Evolutionary conservation across 30 jellyfish, hydroid and myxozoan species (phyloP), one percentile per base, ranked within the genome.

Genomic region (Turritopsis rubra): DNA sequence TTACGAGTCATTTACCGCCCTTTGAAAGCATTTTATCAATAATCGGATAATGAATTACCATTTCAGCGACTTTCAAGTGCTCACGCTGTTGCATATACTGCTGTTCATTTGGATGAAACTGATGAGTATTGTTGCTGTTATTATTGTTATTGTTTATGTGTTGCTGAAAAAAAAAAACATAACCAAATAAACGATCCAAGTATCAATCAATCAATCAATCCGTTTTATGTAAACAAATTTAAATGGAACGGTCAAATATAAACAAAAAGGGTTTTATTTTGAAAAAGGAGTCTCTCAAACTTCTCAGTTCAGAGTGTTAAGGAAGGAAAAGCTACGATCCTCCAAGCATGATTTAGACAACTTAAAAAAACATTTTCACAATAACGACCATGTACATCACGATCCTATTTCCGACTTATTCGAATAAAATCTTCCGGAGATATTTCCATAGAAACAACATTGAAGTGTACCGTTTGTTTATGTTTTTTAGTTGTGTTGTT

Each of bases 11-110:
- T 13, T 41, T 41, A 3, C 13, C 60, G 60, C 5, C 60, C 5
- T 41, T 41, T 41, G 60, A 41, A 41, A 41, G 13, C 60, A 41
- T 41, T 41, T 41, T 41, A 41, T 41, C 60, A 41, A 41, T 13
- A 13, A 41, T 41, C 5, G 13, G 60, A n/a, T 68, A 68, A 68
- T n/a, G 18, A 78, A 78, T 25, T 82, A 82, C 88, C 75, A 41
- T 60, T 71, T 82, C 88, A 28, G 29, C 53, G 52, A 28, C 65
- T 71, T 82, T 82, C 23, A 60, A 52, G 85, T 65, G 53, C 27
- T 82, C 88, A 65, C 66, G 41, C 26, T 82, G 70, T 29, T 82
- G 88, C 60, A 65, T 66, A 71, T 82, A 82, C 72, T 82, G 76
- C 28, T 82, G 88, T 13, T 68, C 88, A 53, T 80, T 79, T n/a